phyloP scores from a whole-genome alignment of 2,888 invertebrate genomes.

The Campoletis raptor region DNA sequence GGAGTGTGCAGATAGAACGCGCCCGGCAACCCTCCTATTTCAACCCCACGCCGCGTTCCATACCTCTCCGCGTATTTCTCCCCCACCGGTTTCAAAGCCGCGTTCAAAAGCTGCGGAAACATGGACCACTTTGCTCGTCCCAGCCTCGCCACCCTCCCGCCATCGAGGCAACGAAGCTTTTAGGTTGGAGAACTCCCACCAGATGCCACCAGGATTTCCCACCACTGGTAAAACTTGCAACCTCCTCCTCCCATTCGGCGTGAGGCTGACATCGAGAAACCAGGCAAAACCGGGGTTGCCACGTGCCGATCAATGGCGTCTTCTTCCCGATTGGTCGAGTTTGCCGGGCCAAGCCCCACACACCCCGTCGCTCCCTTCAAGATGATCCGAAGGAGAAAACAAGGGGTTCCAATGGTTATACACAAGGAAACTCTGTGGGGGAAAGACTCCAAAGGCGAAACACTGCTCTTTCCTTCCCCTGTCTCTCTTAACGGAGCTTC shows the following conservation, averaged over 20 bases:
- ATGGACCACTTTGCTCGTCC: constrained; percentile 48
- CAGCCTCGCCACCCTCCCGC: constrained; percentile 19
- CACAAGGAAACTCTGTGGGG: constrained; percentile 18
- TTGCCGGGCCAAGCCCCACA: constrained; percentile 78
- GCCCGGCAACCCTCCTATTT: constrained; percentile 66
- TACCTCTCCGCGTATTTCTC: constrained; percentile 66
- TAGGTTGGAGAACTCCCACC: constrained; percentile 49
- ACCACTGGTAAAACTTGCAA: constrained; percentile 36
- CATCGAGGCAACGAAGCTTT: constrained; percentile 49
- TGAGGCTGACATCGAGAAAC: constrained; percentile 49
- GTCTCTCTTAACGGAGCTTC: constrained; percentile 29
- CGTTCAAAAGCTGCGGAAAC: constrained; percentile 47
- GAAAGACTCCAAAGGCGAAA: constrained; percentile 16
- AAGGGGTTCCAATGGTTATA: constrained; percentile 30
- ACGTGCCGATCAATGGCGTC: constrained; percentile 85
- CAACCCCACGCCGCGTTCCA: constrained; percentile 45
- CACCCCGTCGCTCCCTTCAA: constrained; percentile 71
- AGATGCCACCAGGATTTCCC: constrained; percentile 40
- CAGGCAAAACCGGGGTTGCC: constrained; percentile 78
- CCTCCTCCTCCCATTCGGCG: constrained; percentile 27
- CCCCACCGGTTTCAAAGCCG: constrained; percentile 57
- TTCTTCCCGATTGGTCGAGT: constrained; percentile 82
- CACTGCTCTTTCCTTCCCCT: not conserved
- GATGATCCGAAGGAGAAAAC: constrained; percentile 46
- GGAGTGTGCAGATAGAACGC: constrained; percentile 83